These are phyloP conservation scores for Oscheius onirici DNA, from an alignment of 2,888 invertebrate genomes.

Conservation along the genomic window DNA sequence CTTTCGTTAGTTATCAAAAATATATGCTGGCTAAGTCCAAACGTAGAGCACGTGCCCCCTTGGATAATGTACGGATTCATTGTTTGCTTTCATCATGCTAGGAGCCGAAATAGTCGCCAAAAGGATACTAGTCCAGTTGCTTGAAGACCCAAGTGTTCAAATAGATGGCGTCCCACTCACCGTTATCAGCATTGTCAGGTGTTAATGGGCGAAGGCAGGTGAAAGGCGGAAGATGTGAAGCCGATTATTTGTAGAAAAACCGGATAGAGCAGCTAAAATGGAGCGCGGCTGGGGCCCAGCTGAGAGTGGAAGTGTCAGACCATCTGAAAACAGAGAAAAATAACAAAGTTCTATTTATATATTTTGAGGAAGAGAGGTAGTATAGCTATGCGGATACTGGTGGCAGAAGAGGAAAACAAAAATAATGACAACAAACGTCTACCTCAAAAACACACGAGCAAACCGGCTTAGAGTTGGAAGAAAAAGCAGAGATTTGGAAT, in stretches of 20 bases:
- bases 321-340: constrained; percentile 1
- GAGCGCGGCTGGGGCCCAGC: constrained; percentile 26
- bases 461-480: not conserved
- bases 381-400: constrained; percentile 7
- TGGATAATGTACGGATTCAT: constrained; percentile 25
- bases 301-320: constrained; percentile 13
- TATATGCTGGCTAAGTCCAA: constrained; percentile 17
- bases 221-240: constrained; percentile 14
- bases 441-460: constrained; percentile 23
- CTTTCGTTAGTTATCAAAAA: constrained; percentile 19
- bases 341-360: not conserved
- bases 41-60: constrained; percentile 23
- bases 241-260: not conserved
- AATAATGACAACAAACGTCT: constrained; percentile 26
- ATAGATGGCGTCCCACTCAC: not conserved
- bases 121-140: constrained; percentile 13
- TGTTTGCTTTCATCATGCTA: constrained; percentile 15
- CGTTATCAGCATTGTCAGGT: constrained; percentile 19
- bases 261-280: constrained; percentile 1
- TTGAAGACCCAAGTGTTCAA: constrained; percentile 2
- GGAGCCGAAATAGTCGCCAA: constrained; percentile 23
- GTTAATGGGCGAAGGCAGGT: constrained; percentile 13
- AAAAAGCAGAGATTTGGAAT: constrained; percentile 10
- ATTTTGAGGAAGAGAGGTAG: not conserved
- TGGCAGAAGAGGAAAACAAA: constrained; percentile 28